Percentiles rank a stretch among this genome's conserved stretches.
These are phyloP conservation scores for Ctenosaura bakeri DNA, from an alignment of 2,797 vertebrate genomes.

Conservation along the genomic window DNA sequence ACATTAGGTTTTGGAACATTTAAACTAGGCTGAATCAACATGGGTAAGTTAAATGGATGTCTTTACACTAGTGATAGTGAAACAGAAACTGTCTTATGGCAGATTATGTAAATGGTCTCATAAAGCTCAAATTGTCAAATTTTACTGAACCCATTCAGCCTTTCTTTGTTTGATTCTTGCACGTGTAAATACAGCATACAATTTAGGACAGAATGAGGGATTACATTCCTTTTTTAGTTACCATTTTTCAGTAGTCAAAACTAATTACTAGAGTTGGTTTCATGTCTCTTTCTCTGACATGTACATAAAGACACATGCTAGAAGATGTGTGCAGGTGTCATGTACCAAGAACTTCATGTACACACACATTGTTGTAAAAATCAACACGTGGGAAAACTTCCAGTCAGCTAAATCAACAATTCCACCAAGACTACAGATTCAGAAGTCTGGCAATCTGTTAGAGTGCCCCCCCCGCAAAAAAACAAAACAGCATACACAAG, in stretches of 20 bases:
- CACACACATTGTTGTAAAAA: background rate
- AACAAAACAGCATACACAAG: background rate
- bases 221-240: background rate
- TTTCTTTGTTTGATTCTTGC: background rate
- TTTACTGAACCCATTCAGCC: background rate
- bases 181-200: background rate
- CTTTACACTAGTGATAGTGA: background rate
- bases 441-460: background rate
- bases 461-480: background rate
- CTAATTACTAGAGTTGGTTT: background rate
- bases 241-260: background rate
- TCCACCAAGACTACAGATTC: background rate
- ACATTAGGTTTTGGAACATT: background rate
- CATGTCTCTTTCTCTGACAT: too few species aligned
- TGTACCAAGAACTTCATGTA: background rate
- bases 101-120: background rate
- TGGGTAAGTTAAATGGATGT: background rate
- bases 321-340: background rate
- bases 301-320: too few species aligned
- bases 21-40: background rate
- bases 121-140: background rate
- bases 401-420: background rate
- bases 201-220: background rate
- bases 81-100: background rate
- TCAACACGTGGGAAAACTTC: background rate